phyloP scores from a whole-genome alignment of 2,888 invertebrate genomes.

The Ferdinandea cuprea region DNA sequence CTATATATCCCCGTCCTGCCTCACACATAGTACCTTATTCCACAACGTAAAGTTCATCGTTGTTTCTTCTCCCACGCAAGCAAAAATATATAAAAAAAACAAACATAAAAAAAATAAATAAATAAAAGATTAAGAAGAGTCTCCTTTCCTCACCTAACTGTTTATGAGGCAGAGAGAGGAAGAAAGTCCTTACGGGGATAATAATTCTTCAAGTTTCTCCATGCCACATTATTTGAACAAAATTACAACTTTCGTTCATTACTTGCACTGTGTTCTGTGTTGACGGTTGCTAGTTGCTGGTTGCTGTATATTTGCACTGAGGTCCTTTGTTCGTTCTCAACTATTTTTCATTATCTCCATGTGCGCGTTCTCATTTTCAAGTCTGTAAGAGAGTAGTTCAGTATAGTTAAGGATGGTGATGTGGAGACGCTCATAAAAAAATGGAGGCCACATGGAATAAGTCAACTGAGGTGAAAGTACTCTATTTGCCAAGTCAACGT shows the following conservation, averaged over 20 bases:
- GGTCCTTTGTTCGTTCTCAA: conserved; percentile 27
- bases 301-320: conserved; percentile 2
- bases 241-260: conserved; percentile 73
- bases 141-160: too few relatives aligned
- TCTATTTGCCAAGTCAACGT: conserved; percentile 40
- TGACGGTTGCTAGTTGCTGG: not conserved
- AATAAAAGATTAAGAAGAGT: too few relatives aligned
- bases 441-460: conserved; percentile 28
- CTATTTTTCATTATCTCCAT: conserved; percentile 8
- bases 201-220: conserved; percentile 66
- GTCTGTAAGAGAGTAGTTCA: conserved; percentile 10
- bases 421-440: not conserved
- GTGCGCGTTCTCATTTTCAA: conserved; percentile 18
- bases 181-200: conserved; percentile 67
- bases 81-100: conserved; percentile 23
- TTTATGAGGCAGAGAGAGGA: too few relatives aligned
- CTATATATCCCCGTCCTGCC: not conserved
- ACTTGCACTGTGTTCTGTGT: conserved; percentile 25
- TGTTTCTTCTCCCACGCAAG: not conserved
- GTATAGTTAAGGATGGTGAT: not conserved
- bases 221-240: conserved; percentile 70
- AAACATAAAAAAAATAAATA: too few relatives aligned
- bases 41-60: conserved; percentile 33
- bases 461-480: conserved; percentile 54
- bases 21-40: conserved; percentile 10